phyloP scores from a whole-genome alignment of 1,140 invertebrate species.

The Temnothorax nylanderi region DNA sequence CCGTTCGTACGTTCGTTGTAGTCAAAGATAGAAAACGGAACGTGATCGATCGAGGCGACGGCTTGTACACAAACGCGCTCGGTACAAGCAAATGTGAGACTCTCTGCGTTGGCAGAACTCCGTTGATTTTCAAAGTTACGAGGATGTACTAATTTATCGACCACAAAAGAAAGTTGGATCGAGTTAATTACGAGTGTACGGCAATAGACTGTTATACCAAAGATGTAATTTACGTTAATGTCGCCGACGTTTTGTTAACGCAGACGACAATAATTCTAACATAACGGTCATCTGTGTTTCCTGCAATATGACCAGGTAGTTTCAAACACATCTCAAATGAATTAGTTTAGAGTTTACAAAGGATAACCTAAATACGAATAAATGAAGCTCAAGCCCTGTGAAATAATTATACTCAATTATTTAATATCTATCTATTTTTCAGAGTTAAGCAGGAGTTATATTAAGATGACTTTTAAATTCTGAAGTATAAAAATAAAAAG shows the following conservation, averaged over 20 bases:
- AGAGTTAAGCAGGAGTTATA: background rate
- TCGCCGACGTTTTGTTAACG: background rate
- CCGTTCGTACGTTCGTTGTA: background rate
- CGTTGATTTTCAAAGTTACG: background rate
- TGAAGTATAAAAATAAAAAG: background rate
- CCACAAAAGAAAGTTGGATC: background rate
- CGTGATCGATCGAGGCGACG: conserved; percentile 35
- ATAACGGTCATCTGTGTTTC: background rate
- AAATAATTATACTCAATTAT: background rate
- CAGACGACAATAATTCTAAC: conserved; percentile 19
- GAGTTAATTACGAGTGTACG: background rate
- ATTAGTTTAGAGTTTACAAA: conserved; percentile 38
- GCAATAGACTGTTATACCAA: background rate
- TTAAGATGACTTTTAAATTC: background rate
- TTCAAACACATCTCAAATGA: conserved; percentile 27
- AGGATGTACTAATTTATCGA: background rate
- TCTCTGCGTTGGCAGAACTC: background rate
- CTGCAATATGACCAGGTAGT: background rate
- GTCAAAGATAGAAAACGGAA: conserved; percentile 19
- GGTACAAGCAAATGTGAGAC: background rate
- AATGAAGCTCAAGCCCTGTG: background rate
- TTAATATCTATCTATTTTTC: background rate
- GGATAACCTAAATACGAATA: background rate
- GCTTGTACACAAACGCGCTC: background rate
- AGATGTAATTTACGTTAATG: conserved; percentile 4